Percentiles rank a stretch among this genome's conserved stretches.
Evolutionary conservation across 2,797 vertebrate species (phyloP).

Genomic region (Peromyscus attwateri): DNA sequence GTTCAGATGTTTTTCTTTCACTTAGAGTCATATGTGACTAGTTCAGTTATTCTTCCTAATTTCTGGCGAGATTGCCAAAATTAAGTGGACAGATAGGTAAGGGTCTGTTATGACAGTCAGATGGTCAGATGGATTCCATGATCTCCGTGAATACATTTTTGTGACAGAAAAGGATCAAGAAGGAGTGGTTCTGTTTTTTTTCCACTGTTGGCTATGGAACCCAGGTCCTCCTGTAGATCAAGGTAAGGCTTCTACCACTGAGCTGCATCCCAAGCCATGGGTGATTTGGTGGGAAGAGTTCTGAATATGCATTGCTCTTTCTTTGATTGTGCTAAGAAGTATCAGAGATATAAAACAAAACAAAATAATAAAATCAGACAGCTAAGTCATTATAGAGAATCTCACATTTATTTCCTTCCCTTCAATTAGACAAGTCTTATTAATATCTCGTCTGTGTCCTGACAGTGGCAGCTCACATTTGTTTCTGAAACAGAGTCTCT

Average conservation of each 20-base stretch:
- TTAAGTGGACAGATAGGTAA: neutral
- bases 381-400: neutral
- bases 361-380: neutral
- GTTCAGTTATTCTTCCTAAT: conserved; percentile 16
- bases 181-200: neutral
- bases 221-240: too few species aligned
- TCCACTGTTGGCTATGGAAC: neutral
- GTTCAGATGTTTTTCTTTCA: conserved; percentile 59
- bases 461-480: neutral
- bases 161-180: neutral
- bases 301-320: neutral
- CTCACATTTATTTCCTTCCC: neutral
- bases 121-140: neutral
- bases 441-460: neutral
- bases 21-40: neutral
- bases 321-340: neutral
- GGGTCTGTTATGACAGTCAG: neutral
- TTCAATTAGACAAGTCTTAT: neutral
- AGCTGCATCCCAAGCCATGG: neutral
- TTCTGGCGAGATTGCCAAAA: conserved; percentile 50
- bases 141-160: neutral
- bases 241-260: neutral
- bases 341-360: neutral
- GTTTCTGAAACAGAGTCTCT: neutral
- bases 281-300: neutral